Conservation (phyloP, 2,888 invertebrate genomes). For the Zygogramma bicolorata region DNA sequence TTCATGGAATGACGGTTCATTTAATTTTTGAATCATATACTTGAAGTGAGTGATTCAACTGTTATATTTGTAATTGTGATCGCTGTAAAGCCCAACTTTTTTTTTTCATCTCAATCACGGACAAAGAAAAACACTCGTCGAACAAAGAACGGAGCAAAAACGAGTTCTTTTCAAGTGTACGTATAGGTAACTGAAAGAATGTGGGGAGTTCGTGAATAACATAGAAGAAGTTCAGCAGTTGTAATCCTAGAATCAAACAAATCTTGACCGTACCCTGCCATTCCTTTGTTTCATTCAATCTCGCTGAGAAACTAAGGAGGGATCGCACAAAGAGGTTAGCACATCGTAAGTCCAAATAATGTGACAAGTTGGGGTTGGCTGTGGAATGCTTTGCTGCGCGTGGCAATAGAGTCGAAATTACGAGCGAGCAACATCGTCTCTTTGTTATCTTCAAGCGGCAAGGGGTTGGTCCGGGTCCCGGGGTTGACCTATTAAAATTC, state of each 20-base stretch:
- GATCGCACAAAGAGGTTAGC: slow-evolving; percentile 28
- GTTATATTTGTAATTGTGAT: too few species aligned
- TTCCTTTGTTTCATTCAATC: slow-evolving; percentile 35
- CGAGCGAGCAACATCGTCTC: slow-evolving; percentile 20
- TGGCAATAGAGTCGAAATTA: slow-evolving; percentile 25
- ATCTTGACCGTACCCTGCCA: slow-evolving; percentile 33
- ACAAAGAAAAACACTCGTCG: neutral
- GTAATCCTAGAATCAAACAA: slow-evolving; percentile 11
- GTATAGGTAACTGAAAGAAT: neutral
- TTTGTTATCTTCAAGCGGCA: slow-evolving; percentile 25
- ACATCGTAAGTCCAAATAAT: slow-evolving; percentile 25
- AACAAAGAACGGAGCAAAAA: neutral
- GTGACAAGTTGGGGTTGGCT: slow-evolving; percentile 11
- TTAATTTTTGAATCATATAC: too few species aligned
- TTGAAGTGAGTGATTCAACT: too few species aligned
- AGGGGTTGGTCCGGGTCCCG: slow-evolving; percentile 32
- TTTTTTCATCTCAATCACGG: neutral
- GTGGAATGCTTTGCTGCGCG: neutral
- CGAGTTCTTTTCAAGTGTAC: neutral
- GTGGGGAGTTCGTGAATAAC: neutral
- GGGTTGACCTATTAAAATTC: slow-evolving; percentile 39
- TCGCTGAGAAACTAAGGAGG: slow-evolving; percentile 31
- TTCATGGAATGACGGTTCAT: too few species aligned
- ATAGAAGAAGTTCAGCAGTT: neutral
- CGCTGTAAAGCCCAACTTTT: too few species aligned